Base-by-base conservation (phyloP, 2,113 vertebrate genomes). In the Reinhardtius hippoglossoides region DNA sequence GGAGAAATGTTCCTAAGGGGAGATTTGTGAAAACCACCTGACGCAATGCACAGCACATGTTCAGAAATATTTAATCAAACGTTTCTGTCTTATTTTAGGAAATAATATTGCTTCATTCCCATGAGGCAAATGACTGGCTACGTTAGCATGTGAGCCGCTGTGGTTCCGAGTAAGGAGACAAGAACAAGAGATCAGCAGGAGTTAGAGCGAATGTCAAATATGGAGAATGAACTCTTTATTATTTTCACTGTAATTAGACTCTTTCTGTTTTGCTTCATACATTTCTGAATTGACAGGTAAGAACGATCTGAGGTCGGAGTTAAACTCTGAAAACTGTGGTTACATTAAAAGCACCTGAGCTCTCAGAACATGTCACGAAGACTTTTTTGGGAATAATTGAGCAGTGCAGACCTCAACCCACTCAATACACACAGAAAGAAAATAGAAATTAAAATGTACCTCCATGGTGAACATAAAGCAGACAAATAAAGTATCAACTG, bases 21-120 rank as follows among this genome's bases (percentile, higher is more conserved):
- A 54, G 52, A 81, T 79, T 61, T 86, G 64, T 74, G 58, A 12
- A 58, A 78, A 75, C 58, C 52, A 21, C 59, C 59, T 87, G 71
- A 83, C 13, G 72, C 69, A 84, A 86, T 1, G 12, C 13, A 37
- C 0, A 0, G 44, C 35, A 58, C 67, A 73, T 63, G 35, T 72
- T 69, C 79, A 21, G 63, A 71, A 77, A 78, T 78, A 77, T 66
- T 74, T 64, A 57, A 63, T 76, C 24, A 71, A 61, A 59, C 48
- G 31, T 60, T 14, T 26, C 42, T 8, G 2, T 67, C 23, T 35
- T 70, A 37, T 15, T 67, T 72, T 44, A 9, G 2, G 26, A 65
- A 57, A 60, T 74, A 54, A 20, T 35, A 59, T 58, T 0, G 7
- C 20, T 20, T 74, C 9, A 37, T 50, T 66, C 42, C 5, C 57